Evolutionary conservation across 2,888 invertebrate genomes (phyloP).

Genomic region (Nebria salina): DNA sequence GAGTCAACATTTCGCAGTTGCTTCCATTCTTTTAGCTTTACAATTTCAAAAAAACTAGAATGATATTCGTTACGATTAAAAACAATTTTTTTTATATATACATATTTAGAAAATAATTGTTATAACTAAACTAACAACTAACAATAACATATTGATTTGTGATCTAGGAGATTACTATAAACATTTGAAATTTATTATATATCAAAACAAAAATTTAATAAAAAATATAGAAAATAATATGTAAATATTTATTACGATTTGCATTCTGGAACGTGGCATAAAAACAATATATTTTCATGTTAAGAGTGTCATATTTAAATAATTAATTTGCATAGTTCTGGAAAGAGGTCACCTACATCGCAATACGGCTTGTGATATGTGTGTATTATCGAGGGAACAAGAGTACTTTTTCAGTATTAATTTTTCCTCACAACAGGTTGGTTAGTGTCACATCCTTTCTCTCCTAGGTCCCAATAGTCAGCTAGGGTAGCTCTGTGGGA

Average conservation of each 20-base stretch:
- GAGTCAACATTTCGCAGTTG: too few relatives aligned
- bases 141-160: background rate
- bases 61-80: too few relatives aligned
- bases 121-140: too few relatives aligned
- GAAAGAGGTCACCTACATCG: background rate
- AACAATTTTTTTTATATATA: too few relatives aligned
- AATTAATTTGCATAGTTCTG: background rate
- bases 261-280: background rate
- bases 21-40: too few relatives aligned
- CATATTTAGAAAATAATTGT: too few relatives aligned
- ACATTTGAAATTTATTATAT: background rate
- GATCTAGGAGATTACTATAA: background rate
- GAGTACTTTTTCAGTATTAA: constrained; percentile 6
- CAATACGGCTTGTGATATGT: background rate
- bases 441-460: constrained; percentile 9
- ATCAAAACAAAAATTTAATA: too few relatives aligned
- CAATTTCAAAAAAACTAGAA: too few relatives aligned
- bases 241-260: background rate
- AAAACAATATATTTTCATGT: background rate
- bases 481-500: constrained; percentile 11
- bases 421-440: constrained; percentile 17
- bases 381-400: constrained; percentile 1
- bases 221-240: background rate
- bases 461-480: background rate
- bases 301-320: background rate